Base-by-base conservation (phyloP, 2,888 invertebrate species). In the Cerastis rubricosa region DNA sequence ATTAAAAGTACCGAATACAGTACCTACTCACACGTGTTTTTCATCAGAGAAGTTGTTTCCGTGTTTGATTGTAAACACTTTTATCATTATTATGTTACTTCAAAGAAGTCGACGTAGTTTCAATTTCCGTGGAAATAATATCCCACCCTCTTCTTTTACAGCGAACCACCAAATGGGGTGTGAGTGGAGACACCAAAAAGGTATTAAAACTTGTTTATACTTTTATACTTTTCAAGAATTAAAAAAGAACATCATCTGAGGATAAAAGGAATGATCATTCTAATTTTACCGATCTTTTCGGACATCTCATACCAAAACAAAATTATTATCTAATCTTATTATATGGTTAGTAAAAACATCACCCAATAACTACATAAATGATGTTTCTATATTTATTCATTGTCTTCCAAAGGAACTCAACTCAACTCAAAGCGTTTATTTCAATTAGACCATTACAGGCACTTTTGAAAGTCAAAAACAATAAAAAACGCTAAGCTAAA, bases 121-220 rank as follows among this genome's bases (percentile, higher is more conserved):
- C 14, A 25, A 19, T 51, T 19, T 61, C 17, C 22, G 9, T 51
- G 17, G 1, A 47, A 81, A 25, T 77, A 77, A 81, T 40, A 77
- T 51, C 40, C 5, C 35, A 65, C 59, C 73, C 49, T 78, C 79
- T 72, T 88, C 74, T 73, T 79, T 92, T 89, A 59, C 93, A 96
- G 96, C 93, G 96, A 86, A 96, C 95, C 8, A 88, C 66, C 8
- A 83, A 85, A 64, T 96, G 96, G 96, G 88, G 84, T 43, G 96
- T 96, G 9, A 96, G 96, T 87, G 90, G 88, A 51, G 96, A 96
- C 76, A 90, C 93, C 2, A 82, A 80, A 25, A 95, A 94, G 94
- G 96, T 95, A 91, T 40, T 17, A 0, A 29, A 65, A 51, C 0
- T 54, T 49, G 19, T 35, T 74, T 63, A 7, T 40, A 29, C 0